Conservation (phyloP, 2,888 invertebrate genomes). For the Scaptodrosophila latifasciaeformis region DNA sequence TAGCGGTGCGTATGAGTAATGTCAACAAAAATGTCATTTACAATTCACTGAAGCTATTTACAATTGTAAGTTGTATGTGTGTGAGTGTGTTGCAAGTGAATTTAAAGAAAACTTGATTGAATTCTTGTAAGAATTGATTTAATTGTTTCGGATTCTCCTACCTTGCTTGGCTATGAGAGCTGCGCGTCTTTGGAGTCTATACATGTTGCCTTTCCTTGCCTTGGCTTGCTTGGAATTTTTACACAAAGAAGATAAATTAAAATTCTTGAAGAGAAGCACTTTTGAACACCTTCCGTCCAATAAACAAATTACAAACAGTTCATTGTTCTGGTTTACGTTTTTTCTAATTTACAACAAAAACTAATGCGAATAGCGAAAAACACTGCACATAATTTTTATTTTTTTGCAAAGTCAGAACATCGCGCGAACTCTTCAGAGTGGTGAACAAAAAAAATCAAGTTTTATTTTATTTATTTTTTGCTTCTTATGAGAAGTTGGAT, state of each 20-base stretch:
- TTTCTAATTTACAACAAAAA: too few relatives aligned
- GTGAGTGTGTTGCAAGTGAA: constrained; percentile 12
- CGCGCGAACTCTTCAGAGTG: constrained; percentile 19
- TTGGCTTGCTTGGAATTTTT: too few relatives aligned
- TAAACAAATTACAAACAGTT: constrained; percentile 48
- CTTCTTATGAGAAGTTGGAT: background rate
- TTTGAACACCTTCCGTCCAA: background rate
- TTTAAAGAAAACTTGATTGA: constrained; percentile 25
- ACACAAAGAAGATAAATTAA: too few relatives aligned
- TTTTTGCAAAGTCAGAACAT: background rate
- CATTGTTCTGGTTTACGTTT: constrained; percentile 31
- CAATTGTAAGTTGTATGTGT: background rate
- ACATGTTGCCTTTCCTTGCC: constrained; percentile 53
- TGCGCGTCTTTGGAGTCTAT: constrained; percentile 71
- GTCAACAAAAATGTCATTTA: constrained; percentile 10
- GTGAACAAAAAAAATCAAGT: too few relatives aligned
- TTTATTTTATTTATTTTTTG: too few relatives aligned
- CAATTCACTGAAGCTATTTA: too few relatives aligned
- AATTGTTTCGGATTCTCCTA: constrained; percentile 36
- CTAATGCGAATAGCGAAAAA: too few relatives aligned
- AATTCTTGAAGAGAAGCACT: background rate
- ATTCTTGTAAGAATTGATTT: constrained; percentile 6
- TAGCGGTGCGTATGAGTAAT: constrained; percentile 56
- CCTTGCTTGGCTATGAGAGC: constrained; percentile 73
- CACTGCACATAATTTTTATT: background rate